Evolutionary conservation across 2,888 invertebrate genomes (phyloP).

Genomic region (Tetranychus truncatus): DNA sequence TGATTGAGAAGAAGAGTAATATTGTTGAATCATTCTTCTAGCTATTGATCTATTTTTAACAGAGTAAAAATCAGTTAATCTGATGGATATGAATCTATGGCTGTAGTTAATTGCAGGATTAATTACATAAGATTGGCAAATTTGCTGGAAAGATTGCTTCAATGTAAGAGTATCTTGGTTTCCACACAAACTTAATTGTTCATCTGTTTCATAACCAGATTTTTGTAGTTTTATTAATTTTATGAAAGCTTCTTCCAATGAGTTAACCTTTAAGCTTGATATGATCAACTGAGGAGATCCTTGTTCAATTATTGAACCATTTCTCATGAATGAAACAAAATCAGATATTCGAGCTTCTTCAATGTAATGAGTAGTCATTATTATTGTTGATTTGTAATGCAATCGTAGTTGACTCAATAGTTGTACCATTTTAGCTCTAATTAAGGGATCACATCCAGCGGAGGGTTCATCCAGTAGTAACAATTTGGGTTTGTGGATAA

Average conservation of each 20-base stretch:
- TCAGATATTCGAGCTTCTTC: not conserved
- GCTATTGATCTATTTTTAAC: not conserved
- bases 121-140: not conserved
- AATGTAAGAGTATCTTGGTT: not conserved
- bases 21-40: not conserved
- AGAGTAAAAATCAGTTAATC: not conserved
- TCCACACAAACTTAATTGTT: not conserved
- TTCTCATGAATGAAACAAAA: not conserved
- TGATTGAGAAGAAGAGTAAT: not conserved
- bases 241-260: not conserved
- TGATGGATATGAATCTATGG: not conserved
- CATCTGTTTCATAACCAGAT: not conserved
- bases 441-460: conserved; percentile 72
- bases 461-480: conserved; percentile 80
- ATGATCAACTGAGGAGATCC: not conserved
- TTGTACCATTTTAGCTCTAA: conserved; percentile 65
- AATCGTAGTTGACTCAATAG: conserved; percentile 57
- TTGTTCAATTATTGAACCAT: not conserved
- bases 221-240: not conserved
- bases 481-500: conserved; percentile 74
- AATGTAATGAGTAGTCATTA: not conserved
- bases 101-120: not conserved
- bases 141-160: not conserved
- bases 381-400: not conserved
- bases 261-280: not conserved